phyloP scores from a whole-genome alignment of 2,797 vertebrate species.

The Coreius guichenoti region DNA sequence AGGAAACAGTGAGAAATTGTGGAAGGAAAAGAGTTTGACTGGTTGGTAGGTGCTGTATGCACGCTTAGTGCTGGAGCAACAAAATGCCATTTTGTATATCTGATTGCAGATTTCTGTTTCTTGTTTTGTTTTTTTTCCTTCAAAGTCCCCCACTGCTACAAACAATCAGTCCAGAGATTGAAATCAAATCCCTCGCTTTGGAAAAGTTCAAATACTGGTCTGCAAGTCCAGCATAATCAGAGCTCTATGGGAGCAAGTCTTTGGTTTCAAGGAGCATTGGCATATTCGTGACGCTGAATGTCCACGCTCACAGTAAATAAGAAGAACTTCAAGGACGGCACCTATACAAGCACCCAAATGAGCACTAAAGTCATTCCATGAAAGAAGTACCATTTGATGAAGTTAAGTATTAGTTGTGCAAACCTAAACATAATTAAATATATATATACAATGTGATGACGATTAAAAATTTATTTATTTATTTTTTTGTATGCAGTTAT shows the following conservation, averaged over 20 bases:
- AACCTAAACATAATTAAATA: background rate
- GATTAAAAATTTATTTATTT: background rate
- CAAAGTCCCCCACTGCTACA: slow-evolving; percentile 71
- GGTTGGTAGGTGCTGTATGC: slow-evolving; percentile 61
- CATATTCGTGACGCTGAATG: slow-evolving; percentile 13
- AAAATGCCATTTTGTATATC: slow-evolving; percentile 76
- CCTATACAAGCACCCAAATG: slow-evolving; percentile 4
- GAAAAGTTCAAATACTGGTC: slow-evolving; percentile 73
- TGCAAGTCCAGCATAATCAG: slow-evolving; percentile 64
- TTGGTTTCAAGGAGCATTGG: slow-evolving; percentile 58
- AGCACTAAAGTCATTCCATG: background rate
- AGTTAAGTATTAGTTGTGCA: background rate
- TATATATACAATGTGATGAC: background rate
- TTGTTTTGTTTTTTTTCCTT: slow-evolving; percentile 57
- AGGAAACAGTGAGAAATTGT: slow-evolving; percentile 86
- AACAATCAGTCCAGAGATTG: slow-evolving; percentile 74
- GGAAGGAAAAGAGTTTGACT: slow-evolving; percentile 81
- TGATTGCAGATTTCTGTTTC: slow-evolving; percentile 72
- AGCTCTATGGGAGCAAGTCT: slow-evolving; percentile 65
- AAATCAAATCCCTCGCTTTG: slow-evolving; percentile 77
- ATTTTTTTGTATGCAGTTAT: background rate
- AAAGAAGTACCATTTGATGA: background rate
- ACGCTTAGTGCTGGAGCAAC: slow-evolving; percentile 62
- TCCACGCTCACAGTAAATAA: slow-evolving; percentile 5
- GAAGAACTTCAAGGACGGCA: background rate